phyloP scores from a whole-genome alignment of 2,113 vertebrate genomes.

The Manacus vitellinus region DNA sequence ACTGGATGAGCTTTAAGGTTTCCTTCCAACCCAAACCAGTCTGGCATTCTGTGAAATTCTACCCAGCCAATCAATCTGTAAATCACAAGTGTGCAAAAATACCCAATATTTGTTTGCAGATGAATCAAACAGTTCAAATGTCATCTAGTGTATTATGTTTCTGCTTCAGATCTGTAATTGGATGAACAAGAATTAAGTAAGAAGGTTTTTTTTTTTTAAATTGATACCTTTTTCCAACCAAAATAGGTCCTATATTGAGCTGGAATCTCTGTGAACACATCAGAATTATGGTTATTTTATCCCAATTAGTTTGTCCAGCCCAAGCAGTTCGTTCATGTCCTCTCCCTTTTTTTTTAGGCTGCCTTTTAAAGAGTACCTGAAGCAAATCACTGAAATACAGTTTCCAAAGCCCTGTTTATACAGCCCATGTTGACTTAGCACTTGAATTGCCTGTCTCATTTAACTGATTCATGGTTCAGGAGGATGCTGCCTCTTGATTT shows the following conservation, averaged over 20 bases:
- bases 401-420: conserved; percentile 2
- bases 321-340: neutral
- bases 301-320: neutral
- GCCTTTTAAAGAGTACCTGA: conserved; percentile 5
- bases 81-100: neutral
- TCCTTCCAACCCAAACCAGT: neutral
- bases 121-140: neutral
- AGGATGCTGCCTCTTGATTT: conserved; percentile 45
- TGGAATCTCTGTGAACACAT: neutral
- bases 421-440: conserved; percentile 18
- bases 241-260: neutral
- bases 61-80: neutral
- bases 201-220: neutral
- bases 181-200: neutral
- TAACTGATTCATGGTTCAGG: conserved; percentile 34
- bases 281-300: neutral
- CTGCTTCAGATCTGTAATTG: neutral
- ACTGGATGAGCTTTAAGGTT: neutral
- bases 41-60: neutral
- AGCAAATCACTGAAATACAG: neutral
- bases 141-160: neutral
- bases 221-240: neutral
- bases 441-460: conserved; percentile 54
- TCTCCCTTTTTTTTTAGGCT: neutral
- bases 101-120: neutral